Evolutionary conservation across 2,888 invertebrate genomes (phyloP).

Genomic region (Mylabris sibirica): DNA sequence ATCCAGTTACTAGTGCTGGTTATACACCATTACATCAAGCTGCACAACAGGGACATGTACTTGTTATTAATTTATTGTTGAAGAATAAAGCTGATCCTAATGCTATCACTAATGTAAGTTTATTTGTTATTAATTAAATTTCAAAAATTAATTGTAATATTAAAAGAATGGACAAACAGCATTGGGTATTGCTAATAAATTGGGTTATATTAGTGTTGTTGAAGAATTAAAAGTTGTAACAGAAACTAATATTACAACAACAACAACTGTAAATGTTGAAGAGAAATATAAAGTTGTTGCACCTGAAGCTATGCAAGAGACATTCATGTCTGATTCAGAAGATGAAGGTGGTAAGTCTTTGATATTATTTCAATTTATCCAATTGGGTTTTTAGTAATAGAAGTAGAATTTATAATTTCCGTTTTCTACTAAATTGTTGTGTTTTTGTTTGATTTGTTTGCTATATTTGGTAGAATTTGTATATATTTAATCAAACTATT

Average conservation of each 20-base stretch:
- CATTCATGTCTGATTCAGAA: constrained; percentile 98
- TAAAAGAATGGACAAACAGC: constrained; percentile 94
- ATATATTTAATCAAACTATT: constrained; percentile 12
- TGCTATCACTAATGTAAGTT: constrained; percentile 90
- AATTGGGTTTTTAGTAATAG: neutral
- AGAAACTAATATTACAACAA: constrained; percentile 72
- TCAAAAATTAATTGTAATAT: neutral
- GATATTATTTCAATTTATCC: neutral
- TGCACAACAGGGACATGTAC: constrained; percentile 98
- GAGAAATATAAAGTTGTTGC: constrained; percentile 97
- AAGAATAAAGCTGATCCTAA: constrained; percentile 95
- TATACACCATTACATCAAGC: constrained; percentile 99
- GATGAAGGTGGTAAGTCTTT: constrained; percentile 88
- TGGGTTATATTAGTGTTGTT: constrained; percentile 98
- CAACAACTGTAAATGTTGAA: constrained; percentile 70
- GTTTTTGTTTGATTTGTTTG: constrained; percentile 16
- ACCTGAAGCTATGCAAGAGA: constrained; percentile 99
- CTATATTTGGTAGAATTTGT: constrained; percentile 12
- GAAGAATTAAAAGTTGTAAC: constrained; percentile 94
- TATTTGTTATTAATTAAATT: neutral
- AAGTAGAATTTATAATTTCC: neutral
- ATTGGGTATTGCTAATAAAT: constrained; percentile 92
- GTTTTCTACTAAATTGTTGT: constrained; percentile 15
- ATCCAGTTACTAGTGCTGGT: constrained; percentile 81
- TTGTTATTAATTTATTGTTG: constrained; percentile 89